These are phyloP conservation scores for Peromyscus eremicus DNA, from an alignment of 2,797 vertebrate species.

Conservation along the genomic window DNA sequence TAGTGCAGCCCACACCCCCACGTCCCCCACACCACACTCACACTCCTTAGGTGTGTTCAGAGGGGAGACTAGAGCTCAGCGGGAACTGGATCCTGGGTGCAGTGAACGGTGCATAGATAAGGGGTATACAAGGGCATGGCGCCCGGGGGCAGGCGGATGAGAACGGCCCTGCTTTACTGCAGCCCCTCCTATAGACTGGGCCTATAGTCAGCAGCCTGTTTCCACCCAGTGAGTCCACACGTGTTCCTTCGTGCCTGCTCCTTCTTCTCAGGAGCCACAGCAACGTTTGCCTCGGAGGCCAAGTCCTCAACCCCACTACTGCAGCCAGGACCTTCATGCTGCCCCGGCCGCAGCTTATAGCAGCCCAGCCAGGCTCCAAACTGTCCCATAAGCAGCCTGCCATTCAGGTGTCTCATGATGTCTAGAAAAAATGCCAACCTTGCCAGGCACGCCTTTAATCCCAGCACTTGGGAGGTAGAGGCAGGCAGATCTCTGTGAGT, in stretches of 20 bases:
- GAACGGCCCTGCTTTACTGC: not conserved
- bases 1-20: not conserved
- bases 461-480: no score
- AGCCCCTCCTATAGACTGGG: not conserved
- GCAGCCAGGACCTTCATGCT: not conserved
- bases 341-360: not conserved
- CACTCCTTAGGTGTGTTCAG: rapidly evolving
- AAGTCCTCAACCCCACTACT: rapidly evolving
- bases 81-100: rapidly evolving
- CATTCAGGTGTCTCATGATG: not conserved
- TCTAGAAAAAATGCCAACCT: not conserved
- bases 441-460: no score
- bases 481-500: no score
- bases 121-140: no score
- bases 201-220: not conserved
- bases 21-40: not conserved
- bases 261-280: not conserved
- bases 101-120: not conserved
- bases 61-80: not conserved
- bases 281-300: not conserved
- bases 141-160: not conserved
- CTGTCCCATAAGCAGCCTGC: not conserved
- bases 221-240: not conserved
- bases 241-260: not conserved
- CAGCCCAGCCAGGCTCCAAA: not conserved